These are phyloP conservation scores for Bathynomus jamesi DNA, from an alignment of 1,140 invertebrate genomes.

Conservation along the genomic window DNA sequence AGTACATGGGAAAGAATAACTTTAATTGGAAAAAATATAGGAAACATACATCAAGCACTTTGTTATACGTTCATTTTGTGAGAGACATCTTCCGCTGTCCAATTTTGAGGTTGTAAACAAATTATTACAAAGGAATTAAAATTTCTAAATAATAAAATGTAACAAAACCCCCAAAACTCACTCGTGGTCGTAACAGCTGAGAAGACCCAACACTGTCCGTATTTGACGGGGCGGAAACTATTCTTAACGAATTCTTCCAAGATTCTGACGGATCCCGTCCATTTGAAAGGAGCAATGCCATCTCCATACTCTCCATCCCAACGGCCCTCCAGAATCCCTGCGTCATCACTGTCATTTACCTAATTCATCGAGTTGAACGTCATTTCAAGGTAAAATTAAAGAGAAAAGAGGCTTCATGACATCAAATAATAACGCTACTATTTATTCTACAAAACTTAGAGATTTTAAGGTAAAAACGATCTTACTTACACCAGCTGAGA, in stretches of 20 bases:
- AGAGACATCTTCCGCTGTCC: no score
- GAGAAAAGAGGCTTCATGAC: background rate
- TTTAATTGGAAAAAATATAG: no score
- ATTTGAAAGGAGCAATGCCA: conserved; percentile 56
- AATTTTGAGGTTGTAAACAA: no score
- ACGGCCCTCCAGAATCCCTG: conserved; percentile 58
- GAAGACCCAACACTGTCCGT: conserved; percentile 73
- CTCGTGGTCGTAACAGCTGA: conserved; percentile 61
- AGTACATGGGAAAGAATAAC: no score
- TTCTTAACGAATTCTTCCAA: conserved; percentile 54
- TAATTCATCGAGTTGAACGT: no score
- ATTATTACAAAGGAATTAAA: no score
- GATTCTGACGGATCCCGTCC: conserved; percentile 59
- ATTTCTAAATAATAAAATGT: no score
- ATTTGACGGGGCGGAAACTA: conserved; percentile 53
- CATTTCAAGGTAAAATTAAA: conserved; percentile 3
- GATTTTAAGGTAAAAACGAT: no score
- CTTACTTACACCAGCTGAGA: conserved; percentile 59
- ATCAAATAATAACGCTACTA: background rate
- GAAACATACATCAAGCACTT: no score
- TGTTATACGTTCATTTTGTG: no score
- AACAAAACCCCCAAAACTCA: conserved; percentile 39
- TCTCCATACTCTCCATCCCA: conserved; percentile 65
- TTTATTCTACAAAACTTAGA: no score
- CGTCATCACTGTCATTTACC: conserved; percentile 63